phyloP scores from a whole-genome alignment of 2,113 vertebrate species.

The Gobius niger region DNA sequence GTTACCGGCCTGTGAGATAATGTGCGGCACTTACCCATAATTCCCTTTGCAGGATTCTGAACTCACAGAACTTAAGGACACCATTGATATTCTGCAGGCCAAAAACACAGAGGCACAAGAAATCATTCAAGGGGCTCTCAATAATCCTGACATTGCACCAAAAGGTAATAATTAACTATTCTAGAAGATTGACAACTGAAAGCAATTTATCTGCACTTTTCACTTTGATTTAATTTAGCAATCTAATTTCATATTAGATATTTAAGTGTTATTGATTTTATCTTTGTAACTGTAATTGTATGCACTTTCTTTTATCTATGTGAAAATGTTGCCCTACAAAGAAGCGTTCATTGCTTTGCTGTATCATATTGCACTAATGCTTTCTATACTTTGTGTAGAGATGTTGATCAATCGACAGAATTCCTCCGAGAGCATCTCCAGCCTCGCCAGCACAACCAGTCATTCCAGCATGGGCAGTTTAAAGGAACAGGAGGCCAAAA shows the following conservation, averaged over 20 bases:
- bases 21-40: conserved; percentile 8
- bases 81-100: conserved; percentile 89
- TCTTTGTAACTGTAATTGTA: too few species aligned
- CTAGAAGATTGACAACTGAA: too few species aligned
- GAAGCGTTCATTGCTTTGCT: too few species aligned
- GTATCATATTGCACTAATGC: not conserved
- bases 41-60: conserved; percentile 83
- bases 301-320: too few species aligned
- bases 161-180: conserved; percentile 76
- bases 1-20: conserved; percentile 12
- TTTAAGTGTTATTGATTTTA: too few species aligned
- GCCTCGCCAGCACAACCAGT: conserved; percentile 92
- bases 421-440: conserved; percentile 95
- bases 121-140: conserved; percentile 90
- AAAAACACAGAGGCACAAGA: conserved; percentile 94
- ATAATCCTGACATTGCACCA: conserved; percentile 81
- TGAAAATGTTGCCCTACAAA: too few species aligned
- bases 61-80: conserved; percentile 88
- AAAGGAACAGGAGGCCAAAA: conserved; percentile 93
- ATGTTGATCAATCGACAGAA: conserved; percentile 93
- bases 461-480: conserved; percentile 91
- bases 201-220: too few species aligned
- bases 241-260: too few species aligned
- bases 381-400: conserved; percentile 69
- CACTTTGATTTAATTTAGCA: too few species aligned